Base-by-base conservation (phyloP, 2,113 vertebrate species). In the Petroica traversi region DNA sequence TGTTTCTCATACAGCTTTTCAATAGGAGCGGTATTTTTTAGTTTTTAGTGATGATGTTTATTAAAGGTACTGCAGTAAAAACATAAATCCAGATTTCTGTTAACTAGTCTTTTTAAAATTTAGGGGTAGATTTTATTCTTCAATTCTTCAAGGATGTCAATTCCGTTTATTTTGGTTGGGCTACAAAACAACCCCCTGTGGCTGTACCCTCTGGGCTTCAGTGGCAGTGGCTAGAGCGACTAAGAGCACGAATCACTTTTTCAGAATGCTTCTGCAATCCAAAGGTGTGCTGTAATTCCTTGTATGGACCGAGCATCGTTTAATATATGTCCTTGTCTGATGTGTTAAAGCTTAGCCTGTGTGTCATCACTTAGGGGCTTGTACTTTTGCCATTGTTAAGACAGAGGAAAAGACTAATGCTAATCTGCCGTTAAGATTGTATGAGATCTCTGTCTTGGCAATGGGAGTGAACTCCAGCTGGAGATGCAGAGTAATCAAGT, bases 361-460 rank as follows among this genome's bases (percentile, higher is more conserved):
- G 1, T 66, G 64, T 90, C 87, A 89, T 88, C 88, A 58, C 74
- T 76, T 88, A 73, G 59, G 88, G 90, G 73, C 85, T 74, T 89
- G 79, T 61, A 36, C 36, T 96, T 95, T 51, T 57, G 72, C 40
- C 92, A 31, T 93, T 94, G 69, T 67, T 85, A 89, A 95, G 93
- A 77, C 79, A 92, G 89, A 90, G 80, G 74, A 87, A 89, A 95
- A 92, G 51, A 48, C 73, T 97, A 63, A 91, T 66, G 69, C 67
- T 95, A 67, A 73, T 82, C 59, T 87, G 72, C 51, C 91, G 51
- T 29, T 73, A 71, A 93, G 92, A 77, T 79, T 95, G 46, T 74
- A 19, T 40, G 51, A 96, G 88, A 45, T 58, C 92, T 84, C 85
- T 38, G 25, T 79, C 85, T 95, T 96, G 91, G 64, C 88, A 69